These are phyloP conservation scores for Aphidius gifuensis DNA, from an alignment of 1,140 invertebrate genomes.

Conservation along the genomic window DNA sequence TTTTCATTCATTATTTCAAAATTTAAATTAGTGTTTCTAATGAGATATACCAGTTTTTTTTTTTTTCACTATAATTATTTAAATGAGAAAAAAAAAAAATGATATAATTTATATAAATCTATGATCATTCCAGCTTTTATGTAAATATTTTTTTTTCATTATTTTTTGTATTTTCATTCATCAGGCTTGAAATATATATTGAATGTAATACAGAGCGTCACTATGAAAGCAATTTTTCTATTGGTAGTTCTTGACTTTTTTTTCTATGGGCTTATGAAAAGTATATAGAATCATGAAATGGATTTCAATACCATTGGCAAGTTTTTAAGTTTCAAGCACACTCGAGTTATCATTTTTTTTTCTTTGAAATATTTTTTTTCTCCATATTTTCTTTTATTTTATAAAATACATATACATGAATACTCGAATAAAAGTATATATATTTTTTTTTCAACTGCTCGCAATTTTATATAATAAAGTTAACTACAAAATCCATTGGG, in stretches of 20 bases:
- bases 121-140: too few species aligned
- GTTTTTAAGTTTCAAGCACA: slow-evolving; percentile 6
- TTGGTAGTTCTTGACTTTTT: slow-evolving; percentile 3
- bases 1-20: too few species aligned
- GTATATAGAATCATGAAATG: slow-evolving; percentile 2
- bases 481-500: slow-evolving; percentile 1
- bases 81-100: too few species aligned
- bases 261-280: neutral
- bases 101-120: too few species aligned
- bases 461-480: neutral
- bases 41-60: too few species aligned
- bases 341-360: slow-evolving; percentile 1
- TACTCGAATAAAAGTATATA: neutral
- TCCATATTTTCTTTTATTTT: neutral
- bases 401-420: too few species aligned
- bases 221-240: neutral
- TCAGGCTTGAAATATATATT: neutral
- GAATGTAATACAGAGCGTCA: too few species aligned
- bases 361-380: slow-evolving; percentile 1
- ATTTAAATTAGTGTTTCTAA: too few species aligned
- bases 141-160: too few species aligned
- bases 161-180: too few species aligned
- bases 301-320: slow-evolving; percentile 9
- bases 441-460: neutral
- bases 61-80: too few species aligned